Evolutionary conservation across 2,888 invertebrate species (phyloP).

Genomic region (Thymelicus acteon): DNA sequence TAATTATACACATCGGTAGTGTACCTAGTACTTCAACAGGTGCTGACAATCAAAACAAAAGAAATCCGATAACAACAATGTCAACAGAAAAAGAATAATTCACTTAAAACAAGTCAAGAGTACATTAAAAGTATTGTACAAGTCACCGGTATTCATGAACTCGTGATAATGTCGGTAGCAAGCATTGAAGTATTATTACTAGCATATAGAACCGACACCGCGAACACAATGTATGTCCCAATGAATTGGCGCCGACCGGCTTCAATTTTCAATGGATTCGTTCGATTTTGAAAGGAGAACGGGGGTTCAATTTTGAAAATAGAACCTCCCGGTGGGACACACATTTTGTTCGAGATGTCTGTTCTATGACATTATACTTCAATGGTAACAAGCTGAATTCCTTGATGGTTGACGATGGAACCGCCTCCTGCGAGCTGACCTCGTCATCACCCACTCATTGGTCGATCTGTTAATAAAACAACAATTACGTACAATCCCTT

Average conservation of each 20-base stretch:
- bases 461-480: constrained; percentile 24
- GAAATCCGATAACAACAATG: not conserved
- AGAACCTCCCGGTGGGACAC: too few relatives aligned
- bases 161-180: constrained; percentile 27
- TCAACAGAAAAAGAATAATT: constrained; percentile 1
- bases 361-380: too few relatives aligned
- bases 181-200: too few relatives aligned
- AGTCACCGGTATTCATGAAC: constrained; percentile 34
- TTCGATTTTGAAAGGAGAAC: too few relatives aligned
- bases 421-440: constrained; percentile 44
- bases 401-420: constrained; percentile 35
- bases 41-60: constrained; percentile 1
- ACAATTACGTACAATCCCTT: constrained; percentile 14
- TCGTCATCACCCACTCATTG: constrained; percentile 40
- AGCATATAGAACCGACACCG: too few relatives aligned
- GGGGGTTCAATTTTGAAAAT: too few relatives aligned
- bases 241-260: too few relatives aligned
- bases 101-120: constrained; percentile 7
- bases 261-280: too few relatives aligned
- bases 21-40: not conserved
- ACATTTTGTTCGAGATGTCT: too few relatives aligned
- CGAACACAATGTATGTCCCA: too few relatives aligned
- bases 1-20: not conserved
- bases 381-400: constrained; percentile 38
- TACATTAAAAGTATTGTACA: constrained; percentile 27